Percentiles rank a stretch among this genome's conserved stretches.
These are phyloP conservation scores for Loripinus fragilis DNA, from an alignment of 2,888 invertebrate genomes.

Conservation along the genomic window DNA sequence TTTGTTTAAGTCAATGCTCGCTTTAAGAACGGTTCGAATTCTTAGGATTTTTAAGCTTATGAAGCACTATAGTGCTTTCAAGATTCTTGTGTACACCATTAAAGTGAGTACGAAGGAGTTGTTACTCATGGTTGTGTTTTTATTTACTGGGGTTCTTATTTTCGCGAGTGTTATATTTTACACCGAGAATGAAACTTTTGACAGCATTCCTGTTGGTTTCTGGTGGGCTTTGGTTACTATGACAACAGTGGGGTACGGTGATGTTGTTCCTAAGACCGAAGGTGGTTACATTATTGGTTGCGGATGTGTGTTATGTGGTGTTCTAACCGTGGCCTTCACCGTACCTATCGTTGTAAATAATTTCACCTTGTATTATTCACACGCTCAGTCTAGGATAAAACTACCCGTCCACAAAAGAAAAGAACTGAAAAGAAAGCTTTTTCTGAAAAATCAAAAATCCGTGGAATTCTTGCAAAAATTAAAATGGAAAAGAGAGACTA, in stretches of 20 bases:
- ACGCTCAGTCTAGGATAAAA: constrained; percentile 80
- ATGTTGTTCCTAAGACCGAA: constrained; percentile 79
- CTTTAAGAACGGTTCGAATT: constrained; percentile 79
- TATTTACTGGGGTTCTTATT: constrained; percentile 82
- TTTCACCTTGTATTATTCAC: constrained; percentile 82
- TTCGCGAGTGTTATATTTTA: constrained; percentile 82
- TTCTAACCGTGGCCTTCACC: constrained; percentile 82
- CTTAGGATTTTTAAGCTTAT: constrained; percentile 83
- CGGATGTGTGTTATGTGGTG: constrained; percentile 81
- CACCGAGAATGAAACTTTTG: constrained; percentile 79
- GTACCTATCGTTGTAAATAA: constrained; percentile 83
- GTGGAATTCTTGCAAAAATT: constrained; percentile 72
- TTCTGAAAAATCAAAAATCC: constrained; percentile 74
- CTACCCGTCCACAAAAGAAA: constrained; percentile 77
- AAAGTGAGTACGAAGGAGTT: constrained; percentile 82
- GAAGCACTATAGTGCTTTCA: constrained; percentile 83
- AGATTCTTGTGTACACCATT: constrained; percentile 81
- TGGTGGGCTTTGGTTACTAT: constrained; percentile 84
- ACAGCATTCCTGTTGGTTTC: constrained; percentile 82
- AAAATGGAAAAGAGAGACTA: constrained; percentile 65
- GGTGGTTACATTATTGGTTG: constrained; percentile 81
- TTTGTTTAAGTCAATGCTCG: constrained; percentile 74
- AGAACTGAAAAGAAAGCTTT: constrained; percentile 74
- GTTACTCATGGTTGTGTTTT: constrained; percentile 81
- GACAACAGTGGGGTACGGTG: constrained; percentile 83